A percentile compares a stretch with the other conserved stretches of the same genome.
Evolutionary conservation across 1,140 invertebrate genomes (phyloP).

Genomic region (Trinorchestia longiramus): DNA sequence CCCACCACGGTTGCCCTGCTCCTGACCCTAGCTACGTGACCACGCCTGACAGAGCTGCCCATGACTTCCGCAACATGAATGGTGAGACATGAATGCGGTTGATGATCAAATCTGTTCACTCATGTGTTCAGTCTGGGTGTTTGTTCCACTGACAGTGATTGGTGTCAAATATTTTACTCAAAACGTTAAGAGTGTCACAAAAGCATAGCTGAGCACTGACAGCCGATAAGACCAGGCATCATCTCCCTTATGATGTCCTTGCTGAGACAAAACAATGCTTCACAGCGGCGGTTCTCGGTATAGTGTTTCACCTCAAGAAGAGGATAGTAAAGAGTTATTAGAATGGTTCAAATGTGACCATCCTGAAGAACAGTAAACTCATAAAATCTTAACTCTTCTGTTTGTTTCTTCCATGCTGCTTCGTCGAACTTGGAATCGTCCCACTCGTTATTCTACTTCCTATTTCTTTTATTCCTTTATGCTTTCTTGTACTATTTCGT

Average conservation of each 20-base stretch:
- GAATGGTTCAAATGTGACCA: neutral
- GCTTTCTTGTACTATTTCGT: neutral
- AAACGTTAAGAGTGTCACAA: too few relatives aligned
- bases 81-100: conserved; percentile 17
- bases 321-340: neutral
- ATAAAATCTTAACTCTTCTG: neutral
- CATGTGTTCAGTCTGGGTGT: too few relatives aligned
- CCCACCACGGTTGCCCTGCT: conserved; percentile 73
- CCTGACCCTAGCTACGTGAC: conserved; percentile 71
- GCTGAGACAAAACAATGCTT: too few relatives aligned
- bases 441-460: neutral
- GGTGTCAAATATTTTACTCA: too few relatives aligned
- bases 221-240: too few relatives aligned
- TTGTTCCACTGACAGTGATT: too few relatives aligned
- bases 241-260: too few relatives aligned
- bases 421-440: neutral
- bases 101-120: too few relatives aligned
- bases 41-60: conserved; percentile 64
- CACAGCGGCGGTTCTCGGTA: too few relatives aligned
- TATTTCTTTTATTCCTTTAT: neutral
- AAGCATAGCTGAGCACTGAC: too few relatives aligned
- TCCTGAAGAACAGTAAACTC: neutral
- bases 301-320: neutral
- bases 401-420: conserved; percentile 18
- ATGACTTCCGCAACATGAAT: conserved; percentile 67